Percentiles rank a stretch among this genome's conserved stretches.
These are phyloP conservation scores for Darwinula stevensoni DNA, from an alignment of 2,888 invertebrate species.

Conservation along the genomic window DNA sequence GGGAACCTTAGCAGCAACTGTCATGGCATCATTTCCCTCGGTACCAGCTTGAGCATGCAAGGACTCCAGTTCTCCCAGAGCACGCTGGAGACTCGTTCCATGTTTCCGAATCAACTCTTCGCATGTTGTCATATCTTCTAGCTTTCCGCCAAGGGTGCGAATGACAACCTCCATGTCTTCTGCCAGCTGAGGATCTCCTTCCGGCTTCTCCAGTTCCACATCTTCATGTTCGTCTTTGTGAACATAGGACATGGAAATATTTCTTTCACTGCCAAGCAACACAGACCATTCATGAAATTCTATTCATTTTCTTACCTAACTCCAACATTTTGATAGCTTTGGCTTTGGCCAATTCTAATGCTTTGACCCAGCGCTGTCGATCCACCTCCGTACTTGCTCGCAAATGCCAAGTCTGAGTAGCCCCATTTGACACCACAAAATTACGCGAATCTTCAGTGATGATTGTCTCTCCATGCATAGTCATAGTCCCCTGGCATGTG, in stretches of 20 bases:
- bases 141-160: slow-evolving; percentile 28
- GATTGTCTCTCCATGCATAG: slow-evolving; percentile 80
- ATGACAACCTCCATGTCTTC: no score
- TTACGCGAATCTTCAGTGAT: slow-evolving; percentile 88
- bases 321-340: not conserved
- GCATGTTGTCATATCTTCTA: not conserved
- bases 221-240: slow-evolving; percentile 22
- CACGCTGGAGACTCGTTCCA: no score
- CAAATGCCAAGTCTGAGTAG: slow-evolving; percentile 83
- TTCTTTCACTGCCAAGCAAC: no score
- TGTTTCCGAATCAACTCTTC: no score
- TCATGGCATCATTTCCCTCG: no score
- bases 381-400: slow-evolving; percentile 81
- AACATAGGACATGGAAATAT: no score
- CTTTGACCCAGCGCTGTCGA: slow-evolving; percentile 88
- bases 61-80: not conserved
- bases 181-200: slow-evolving; percentile 18
- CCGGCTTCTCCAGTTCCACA: slow-evolving; percentile 30
- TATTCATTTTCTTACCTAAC: no score
- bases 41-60: not conserved
- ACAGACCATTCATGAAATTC: no score
- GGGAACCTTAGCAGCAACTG: no score
- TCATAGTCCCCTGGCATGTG: slow-evolving; percentile 91
- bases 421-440: slow-evolving; percentile 86
- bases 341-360: slow-evolving; percentile 81